Conservation (phyloP, 2,888 invertebrate genomes). For the Koerneria pararmatus region DNA sequence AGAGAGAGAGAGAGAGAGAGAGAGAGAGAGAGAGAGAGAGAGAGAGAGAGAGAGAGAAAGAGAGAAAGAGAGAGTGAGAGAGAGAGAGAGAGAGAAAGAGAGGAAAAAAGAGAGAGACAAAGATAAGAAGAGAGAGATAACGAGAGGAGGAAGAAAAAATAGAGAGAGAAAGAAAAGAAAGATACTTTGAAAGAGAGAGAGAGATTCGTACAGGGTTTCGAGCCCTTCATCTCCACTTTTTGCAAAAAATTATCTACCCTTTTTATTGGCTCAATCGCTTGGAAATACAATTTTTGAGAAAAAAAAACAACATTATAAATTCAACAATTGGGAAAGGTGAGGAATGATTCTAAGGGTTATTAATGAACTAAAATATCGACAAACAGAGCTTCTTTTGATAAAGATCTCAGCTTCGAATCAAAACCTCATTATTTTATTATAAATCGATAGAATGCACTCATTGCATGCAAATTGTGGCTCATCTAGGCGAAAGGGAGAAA, state of each 20-base stretch:
- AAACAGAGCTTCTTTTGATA: too few relatives aligned
- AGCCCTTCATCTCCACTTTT: not conserved
- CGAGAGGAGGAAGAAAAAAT: not conserved
- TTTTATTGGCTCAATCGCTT: not conserved
- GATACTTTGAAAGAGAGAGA: not conserved
- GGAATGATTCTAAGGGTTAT: too few relatives aligned
- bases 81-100: not conserved
- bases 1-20: not conserved
- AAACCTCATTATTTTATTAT: too few relatives aligned
- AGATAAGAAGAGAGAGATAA: not conserved
- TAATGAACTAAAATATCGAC: too few relatives aligned
- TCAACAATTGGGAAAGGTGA: too few relatives aligned
- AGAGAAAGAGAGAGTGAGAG: constrained; percentile 1
- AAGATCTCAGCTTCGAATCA: too few relatives aligned
- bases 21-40: not conserved
- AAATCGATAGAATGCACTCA: too few relatives aligned
- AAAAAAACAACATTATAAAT: too few relatives aligned
- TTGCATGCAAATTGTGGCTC: too few relatives aligned
- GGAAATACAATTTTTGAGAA: too few relatives aligned
- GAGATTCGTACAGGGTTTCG: not conserved
- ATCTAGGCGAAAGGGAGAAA: too few relatives aligned
- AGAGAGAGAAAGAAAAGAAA: not conserved
- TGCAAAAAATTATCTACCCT: not conserved
- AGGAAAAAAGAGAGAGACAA: not conserved
- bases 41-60: not conserved